Evolutionary conservation across 2,888 invertebrate species (phyloP).

Genomic region (Pseudanteris insignis): DNA sequence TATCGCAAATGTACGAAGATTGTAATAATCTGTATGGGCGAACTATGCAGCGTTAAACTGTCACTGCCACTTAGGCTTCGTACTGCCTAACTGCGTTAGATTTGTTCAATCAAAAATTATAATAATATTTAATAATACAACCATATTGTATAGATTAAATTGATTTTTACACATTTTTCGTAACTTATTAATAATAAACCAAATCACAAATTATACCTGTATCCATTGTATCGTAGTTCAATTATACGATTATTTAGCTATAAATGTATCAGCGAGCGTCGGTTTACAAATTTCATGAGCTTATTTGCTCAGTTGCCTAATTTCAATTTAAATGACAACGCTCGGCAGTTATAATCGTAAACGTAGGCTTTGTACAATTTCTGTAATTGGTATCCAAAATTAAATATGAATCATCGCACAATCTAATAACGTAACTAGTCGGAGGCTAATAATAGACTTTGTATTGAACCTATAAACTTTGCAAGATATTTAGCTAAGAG

Average conservation of each 20-base stretch:
- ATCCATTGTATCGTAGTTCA: no score
- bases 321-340: slow-evolving; percentile 24
- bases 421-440: slow-evolving; percentile 25
- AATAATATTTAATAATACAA: no score
- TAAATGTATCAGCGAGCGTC: slow-evolving; percentile 12
- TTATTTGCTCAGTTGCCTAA: slow-evolving; percentile 24
- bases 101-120: no score
- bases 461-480: slow-evolving; percentile 32
- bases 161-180: no score
- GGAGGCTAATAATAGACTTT: slow-evolving; percentile 21
- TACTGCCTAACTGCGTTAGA: no score
- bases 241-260: slow-evolving; percentile 14
- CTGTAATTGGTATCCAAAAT: slow-evolving; percentile 30
- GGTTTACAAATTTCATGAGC: slow-evolving; percentile 12
- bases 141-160: no score
- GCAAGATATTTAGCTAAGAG: slow-evolving; percentile 33
- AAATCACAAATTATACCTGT: no score
- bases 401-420: slow-evolving; percentile 34
- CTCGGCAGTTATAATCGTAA: slow-evolving; percentile 9
- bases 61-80: no score
- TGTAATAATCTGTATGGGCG: no score
- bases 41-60: no score
- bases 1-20: no score
- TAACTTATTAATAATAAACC: no score
- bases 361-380: slow-evolving; percentile 11